A percentile compares a stretch with the other conserved stretches of the same genome.
These are phyloP conservation scores for Chorisops tibialis DNA, from an alignment of 2,888 invertebrate genomes.

Conservation along the genomic window DNA sequence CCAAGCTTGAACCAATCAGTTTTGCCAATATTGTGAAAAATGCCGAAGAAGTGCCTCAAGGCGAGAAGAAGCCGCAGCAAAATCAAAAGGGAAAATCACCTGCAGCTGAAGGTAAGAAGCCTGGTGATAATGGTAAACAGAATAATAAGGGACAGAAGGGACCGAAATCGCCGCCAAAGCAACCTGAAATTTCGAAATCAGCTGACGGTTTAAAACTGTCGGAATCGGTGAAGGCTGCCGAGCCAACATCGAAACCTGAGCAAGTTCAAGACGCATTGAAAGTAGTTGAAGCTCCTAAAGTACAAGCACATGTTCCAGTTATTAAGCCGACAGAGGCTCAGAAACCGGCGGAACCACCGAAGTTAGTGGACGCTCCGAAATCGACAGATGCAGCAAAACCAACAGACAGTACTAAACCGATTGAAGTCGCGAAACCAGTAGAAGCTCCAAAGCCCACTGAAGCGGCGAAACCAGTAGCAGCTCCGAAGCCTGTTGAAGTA, in stretches of 20 bases:
- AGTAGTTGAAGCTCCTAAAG: conserved; percentile 50
- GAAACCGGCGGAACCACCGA: background rate
- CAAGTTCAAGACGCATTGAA: conserved; percentile 39
- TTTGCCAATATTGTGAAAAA: conserved; percentile 2
- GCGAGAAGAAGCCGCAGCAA: background rate
- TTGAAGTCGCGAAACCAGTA: conserved; percentile 50
- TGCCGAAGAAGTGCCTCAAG: background rate
- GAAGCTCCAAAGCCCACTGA: conserved; percentile 6
- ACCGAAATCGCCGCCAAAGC: conserved; percentile 23
- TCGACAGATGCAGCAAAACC: conserved; percentile 55
- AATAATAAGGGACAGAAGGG: conserved; percentile 12
- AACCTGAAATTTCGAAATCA: conserved; percentile 82
- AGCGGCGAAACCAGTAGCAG: conserved; percentile 74
- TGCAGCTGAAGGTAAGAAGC: conserved; percentile 69
- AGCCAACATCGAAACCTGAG: background rate
- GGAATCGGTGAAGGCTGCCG: background rate
- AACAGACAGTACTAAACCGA: conserved; percentile 89
- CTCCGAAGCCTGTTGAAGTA: conserved; percentile 74
- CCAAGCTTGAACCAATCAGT: conserved; percentile 28
- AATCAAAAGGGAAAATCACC: conserved; percentile 50
- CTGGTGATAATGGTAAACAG: conserved; percentile 70
- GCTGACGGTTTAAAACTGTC: background rate
- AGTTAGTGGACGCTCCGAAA: background rate
- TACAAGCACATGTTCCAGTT: no score
- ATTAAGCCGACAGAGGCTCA: no score